Evolutionary conservation across 1,140 invertebrate species (phyloP).

Genomic region (Orussus abietinus): DNA sequence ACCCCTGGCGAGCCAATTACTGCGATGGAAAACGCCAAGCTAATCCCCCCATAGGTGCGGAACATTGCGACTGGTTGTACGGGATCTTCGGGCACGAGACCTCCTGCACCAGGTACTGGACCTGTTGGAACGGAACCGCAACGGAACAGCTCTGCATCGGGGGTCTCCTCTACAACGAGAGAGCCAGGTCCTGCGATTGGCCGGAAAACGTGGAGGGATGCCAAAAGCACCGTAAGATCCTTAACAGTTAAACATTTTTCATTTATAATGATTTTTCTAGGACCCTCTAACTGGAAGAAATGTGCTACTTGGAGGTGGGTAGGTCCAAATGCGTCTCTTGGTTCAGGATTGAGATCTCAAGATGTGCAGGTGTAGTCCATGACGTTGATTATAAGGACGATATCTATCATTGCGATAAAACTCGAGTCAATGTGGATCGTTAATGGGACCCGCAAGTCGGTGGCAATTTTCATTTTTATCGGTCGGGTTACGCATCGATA

Average conservation of each 20-base stretch:
- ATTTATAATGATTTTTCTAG: constrained; percentile 51
- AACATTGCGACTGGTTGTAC: constrained; percentile 90
- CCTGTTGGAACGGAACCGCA: constrained; percentile 90
- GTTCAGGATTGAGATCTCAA: too few relatives aligned
- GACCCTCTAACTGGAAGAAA: constrained; percentile 85
- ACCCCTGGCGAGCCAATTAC: constrained; percentile 83
- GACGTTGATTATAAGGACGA: too few relatives aligned
- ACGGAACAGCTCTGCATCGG: constrained; percentile 92
- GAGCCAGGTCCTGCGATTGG: constrained; percentile 87
- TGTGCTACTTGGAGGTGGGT: too few relatives aligned
- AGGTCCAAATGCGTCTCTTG: too few relatives aligned
- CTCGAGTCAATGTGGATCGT: too few relatives aligned
- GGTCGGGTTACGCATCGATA: too few relatives aligned
- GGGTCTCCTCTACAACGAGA: constrained; percentile 85
- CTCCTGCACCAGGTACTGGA: constrained; percentile 89
- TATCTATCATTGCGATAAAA: too few relatives aligned
- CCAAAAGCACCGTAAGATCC: constrained; percentile 84
- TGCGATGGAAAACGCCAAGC: constrained; percentile 74
- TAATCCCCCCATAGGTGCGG: constrained; percentile 75
- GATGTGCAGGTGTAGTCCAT: too few relatives aligned
- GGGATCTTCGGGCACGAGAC: constrained; percentile 92
- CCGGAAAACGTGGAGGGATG: constrained; percentile 89
- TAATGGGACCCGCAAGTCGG: too few relatives aligned
- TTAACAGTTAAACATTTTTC: constrained; percentile 8
- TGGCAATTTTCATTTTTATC: too few relatives aligned